Evolutionary conservation across 64 coral and sea anemone species (phyloP), one percentile per base, ranked within the genome.

Genomic region (Porites australiensis): DNA sequence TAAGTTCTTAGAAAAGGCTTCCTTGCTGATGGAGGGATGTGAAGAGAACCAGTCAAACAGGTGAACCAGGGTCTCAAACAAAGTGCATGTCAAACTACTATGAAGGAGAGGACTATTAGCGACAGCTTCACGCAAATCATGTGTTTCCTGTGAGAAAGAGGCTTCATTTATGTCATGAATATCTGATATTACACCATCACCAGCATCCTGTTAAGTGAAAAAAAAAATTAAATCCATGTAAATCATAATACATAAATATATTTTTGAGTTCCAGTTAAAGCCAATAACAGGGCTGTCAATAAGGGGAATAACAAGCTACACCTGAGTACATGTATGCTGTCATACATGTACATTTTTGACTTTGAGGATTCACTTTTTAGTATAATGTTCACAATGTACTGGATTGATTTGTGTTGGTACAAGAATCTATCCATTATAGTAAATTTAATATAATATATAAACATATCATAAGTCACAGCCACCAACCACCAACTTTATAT

Each of bases 1-100:
- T 2, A 89, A 83, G 84, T 72, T 90, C 12, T 70, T 77, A n/a
- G 93, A 83, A 79, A 94, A 90, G 5, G 93, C 93, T 18, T 94
- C 87, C 74, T 94, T 94, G 44, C 93, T 94, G 6, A 91, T 18
- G 2, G 79, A 91, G 2, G 79, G 89, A 58, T 73, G 76, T 8
- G 88, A 90, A 27, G 62, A n/a, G 11, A 90, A 90, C 61, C 75
- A 90, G 63, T 79, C 59, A 90, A 90, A 90, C 12, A 68, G 43
- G 53, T 87, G 72, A 73, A 87, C 50, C 9, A 87, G 43, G 4
- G 85, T 74, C 55, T 74, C 85, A 13, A 87, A 22, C 45, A 87
- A 71, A 7, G 85, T 87, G 5, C 85, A 54, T 57, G 64, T 87
- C 20, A 53, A 72, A 72, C 85, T 87, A 50, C 49, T 87, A 23